A percentile compares a stretch with the other conserved stretches of the same genome.
These are phyloP conservation scores for Pteropus alecto DNA, from an alignment of 2,113 vertebrate species.

Conservation along the genomic window DNA sequence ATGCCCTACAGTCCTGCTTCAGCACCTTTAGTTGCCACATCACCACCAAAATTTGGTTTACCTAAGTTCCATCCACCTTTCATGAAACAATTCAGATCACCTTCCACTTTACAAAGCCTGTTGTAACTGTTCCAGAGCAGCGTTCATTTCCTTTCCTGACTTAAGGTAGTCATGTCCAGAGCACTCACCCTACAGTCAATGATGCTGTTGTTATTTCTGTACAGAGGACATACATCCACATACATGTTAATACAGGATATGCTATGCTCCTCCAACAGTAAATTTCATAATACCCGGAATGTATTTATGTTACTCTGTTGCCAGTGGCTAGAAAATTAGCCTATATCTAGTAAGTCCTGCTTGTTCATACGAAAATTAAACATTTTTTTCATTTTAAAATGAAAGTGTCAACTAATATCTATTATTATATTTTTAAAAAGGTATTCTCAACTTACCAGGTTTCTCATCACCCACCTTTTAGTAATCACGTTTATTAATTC, in stretches of 20 bases:
- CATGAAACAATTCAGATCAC: neutral
- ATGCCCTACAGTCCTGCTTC: neutral
- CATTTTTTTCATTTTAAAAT: neutral
- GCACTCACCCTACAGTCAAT: neutral
- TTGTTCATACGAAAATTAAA: neutral
- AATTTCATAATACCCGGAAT: neutral
- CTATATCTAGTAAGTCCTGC: neutral
- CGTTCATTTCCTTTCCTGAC: neutral
- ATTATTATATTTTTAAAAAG: neutral
- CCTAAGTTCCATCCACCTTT: neutral
- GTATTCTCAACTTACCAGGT: neutral
- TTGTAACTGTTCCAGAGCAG: neutral
- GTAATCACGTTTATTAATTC: neutral
- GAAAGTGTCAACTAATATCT: neutral
- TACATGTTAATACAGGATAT: neutral
- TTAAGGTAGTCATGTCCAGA: neutral
- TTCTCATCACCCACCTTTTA: neutral
- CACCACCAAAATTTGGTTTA: neutral
- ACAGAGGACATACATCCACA: neutral
- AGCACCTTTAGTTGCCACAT: neutral
- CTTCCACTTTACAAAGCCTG: slow-evolving; percentile 4
- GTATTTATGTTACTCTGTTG: neutral
- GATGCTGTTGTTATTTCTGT: neutral
- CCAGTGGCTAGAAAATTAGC: neutral
- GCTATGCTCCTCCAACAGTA: neutral